Evolutionary conservation across 2,113 vertebrate genomes (phyloP).

Genomic region (Cariama cristata): DNA sequence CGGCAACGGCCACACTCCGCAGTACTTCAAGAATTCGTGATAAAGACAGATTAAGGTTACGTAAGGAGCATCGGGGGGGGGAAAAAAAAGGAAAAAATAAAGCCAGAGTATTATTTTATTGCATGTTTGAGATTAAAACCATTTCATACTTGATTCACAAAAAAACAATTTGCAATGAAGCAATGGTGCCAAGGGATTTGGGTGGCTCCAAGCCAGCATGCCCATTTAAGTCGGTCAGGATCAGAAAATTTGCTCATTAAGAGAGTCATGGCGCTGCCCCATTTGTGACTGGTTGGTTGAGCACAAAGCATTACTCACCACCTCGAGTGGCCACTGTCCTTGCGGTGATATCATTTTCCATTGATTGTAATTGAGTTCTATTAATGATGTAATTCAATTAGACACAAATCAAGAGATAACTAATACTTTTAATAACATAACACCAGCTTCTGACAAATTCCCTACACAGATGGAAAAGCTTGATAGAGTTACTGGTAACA

Average conservation of each 20-base stretch:
- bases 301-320: neutral
- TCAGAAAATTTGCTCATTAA: neutral
- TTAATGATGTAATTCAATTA: conserved; percentile 20
- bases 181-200: neutral
- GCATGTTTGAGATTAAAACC: neutral
- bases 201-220: neutral
- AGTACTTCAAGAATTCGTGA: neutral
- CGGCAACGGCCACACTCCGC: neutral
- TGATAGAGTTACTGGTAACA: neutral
- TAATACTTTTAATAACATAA: neutral
- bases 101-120: neutral
- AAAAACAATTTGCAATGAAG: neutral
- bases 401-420: neutral
- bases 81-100: neutral
- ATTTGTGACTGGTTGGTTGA: neutral
- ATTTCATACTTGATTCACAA: neutral
- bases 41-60: neutral
- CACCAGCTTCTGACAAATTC: neutral
- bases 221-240: neutral
- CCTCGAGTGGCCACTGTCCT: neutral
- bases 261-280: neutral
- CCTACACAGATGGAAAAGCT: neutral
- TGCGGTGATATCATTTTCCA: neutral
- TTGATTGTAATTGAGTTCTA: neutral
- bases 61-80: neutral